phyloP scores from a whole-genome alignment of 2,888 invertebrate genomes.

The Steinernema carpocapsae region DNA sequence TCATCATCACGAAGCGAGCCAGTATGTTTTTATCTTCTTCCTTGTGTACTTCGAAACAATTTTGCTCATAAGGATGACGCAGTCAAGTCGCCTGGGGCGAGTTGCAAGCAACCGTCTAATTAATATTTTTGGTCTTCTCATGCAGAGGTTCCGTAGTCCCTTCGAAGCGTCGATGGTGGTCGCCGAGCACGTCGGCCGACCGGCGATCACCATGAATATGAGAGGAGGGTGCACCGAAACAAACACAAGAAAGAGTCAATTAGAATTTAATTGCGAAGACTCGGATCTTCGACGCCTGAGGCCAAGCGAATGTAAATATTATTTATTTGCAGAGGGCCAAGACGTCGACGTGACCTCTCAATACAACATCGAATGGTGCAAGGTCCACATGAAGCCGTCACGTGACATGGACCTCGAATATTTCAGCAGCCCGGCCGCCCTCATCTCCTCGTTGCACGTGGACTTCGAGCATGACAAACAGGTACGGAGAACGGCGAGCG shows the following conservation, averaged over 20 bases:
- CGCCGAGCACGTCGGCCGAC: background rate
- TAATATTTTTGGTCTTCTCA: constrained; percentile 6
- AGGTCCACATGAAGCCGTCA: constrained; percentile 89
- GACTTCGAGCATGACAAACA: constrained; percentile 87
- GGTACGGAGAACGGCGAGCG: constrained; percentile 51
- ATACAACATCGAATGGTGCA: constrained; percentile 80
- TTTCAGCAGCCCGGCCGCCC: constrained; percentile 79
- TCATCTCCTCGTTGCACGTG: constrained; percentile 80
- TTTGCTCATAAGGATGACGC: background rate
- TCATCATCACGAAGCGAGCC: constrained; percentile 71
- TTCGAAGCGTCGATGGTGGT: too few species aligned
- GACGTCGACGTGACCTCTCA: constrained; percentile 56
- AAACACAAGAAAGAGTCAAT: constrained; percentile 13
- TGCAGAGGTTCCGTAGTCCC: background rate
- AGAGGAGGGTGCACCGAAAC: background rate
- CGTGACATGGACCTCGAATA: constrained; percentile 94
- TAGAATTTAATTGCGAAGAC: constrained; percentile 27
- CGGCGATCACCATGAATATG: constrained; percentile 13
- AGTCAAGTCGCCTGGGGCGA: background rate
- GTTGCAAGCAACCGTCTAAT: constrained; percentile 19
- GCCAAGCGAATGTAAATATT: background rate
- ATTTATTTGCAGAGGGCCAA: constrained; percentile 46
- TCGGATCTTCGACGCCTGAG: background rate
- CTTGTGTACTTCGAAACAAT: background rate
- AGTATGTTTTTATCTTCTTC: background rate